phyloP scores from a whole-genome alignment of 1,140 invertebrate species.

The Sycobia sp. region DNA sequence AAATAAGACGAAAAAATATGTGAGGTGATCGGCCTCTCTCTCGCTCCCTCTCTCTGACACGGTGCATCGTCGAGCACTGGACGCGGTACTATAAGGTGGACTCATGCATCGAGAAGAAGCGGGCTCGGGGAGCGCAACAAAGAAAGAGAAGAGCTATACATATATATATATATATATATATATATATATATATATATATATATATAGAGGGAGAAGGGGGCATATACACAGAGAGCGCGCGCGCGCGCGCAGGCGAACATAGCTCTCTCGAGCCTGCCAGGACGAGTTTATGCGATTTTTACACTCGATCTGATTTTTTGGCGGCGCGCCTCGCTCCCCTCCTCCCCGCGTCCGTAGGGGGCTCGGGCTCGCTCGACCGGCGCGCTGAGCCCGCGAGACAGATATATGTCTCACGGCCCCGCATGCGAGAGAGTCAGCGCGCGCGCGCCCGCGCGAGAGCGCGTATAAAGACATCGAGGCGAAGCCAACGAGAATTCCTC shows the following conservation, averaged over 20 bases:
- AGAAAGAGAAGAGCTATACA: too few species aligned
- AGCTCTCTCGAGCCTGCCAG: constrained; percentile 53
- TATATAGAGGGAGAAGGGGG: too few species aligned
- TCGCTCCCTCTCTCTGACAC: constrained; percentile 23
- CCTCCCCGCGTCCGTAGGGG: background rate
- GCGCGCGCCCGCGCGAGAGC: constrained; percentile 50
- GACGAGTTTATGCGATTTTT: constrained; percentile 65
- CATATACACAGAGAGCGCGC: constrained; percentile 6
- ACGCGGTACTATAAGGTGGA: constrained; percentile 41
- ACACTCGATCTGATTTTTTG: constrained; percentile 65
- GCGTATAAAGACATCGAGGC: constrained; percentile 63
- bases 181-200: too few species aligned
- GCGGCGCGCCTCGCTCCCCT: constrained; percentile 58
- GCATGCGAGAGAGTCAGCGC: too few species aligned
- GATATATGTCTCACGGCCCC: constrained; percentile 61
- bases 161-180: too few species aligned
- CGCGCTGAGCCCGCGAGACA: constrained; percentile 50
- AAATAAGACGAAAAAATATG: constrained; percentile 58
- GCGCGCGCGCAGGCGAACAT: constrained; percentile 42
- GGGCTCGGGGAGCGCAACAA: constrained; percentile 17
- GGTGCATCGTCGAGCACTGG: background rate
- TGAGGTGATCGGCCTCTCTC: constrained; percentile 59
- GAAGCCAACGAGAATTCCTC: constrained; percentile 63
- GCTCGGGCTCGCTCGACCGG: too few species aligned
- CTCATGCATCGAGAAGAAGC: constrained; percentile 44